A percentile compares a stretch with the other conserved stretches of the same genome.
Conservation (phyloP, 2,797 vertebrate genomes). For the Oreortyx pictus region DNA sequence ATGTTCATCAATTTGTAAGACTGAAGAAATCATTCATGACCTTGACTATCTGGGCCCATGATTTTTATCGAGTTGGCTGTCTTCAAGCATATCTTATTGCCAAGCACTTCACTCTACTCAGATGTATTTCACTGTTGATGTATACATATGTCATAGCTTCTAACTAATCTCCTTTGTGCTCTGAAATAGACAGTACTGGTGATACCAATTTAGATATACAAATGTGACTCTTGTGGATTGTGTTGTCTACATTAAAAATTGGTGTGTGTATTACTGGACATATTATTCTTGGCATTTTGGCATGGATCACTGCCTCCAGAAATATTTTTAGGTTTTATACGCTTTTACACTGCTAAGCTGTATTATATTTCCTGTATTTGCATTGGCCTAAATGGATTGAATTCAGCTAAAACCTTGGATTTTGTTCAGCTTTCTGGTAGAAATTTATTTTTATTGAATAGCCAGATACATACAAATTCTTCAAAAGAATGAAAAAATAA, state of each 20-base stretch:
- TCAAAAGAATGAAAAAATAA: background rate
- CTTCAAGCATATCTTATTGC: background rate
- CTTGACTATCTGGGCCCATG: background rate
- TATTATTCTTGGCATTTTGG: slow-evolving; percentile 52
- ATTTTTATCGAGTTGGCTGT: background rate
- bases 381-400: slow-evolving; percentile 55
- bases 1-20: background rate
- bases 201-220: background rate
- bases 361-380: slow-evolving; percentile 66
- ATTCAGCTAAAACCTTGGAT: slow-evolving; percentile 52
- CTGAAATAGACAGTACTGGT: background rate
- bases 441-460: slow-evolving; percentile 61
- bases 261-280: background rate
- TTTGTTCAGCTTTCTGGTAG: slow-evolving; percentile 55
- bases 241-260: slow-evolving; percentile 13
- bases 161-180: background rate
- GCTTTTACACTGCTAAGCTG: slow-evolving; percentile 42
- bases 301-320: slow-evolving; percentile 51
- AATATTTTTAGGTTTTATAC: slow-evolving; percentile 55
- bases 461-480: background rate
- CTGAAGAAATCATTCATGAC: background rate
- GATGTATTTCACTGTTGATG: background rate
- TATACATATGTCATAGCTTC: background rate
- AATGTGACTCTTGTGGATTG: background rate
- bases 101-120: background rate